Base-by-base conservation (phyloP, 2,113 vertebrate genomes). In the Pelecanus crispus region DNA sequence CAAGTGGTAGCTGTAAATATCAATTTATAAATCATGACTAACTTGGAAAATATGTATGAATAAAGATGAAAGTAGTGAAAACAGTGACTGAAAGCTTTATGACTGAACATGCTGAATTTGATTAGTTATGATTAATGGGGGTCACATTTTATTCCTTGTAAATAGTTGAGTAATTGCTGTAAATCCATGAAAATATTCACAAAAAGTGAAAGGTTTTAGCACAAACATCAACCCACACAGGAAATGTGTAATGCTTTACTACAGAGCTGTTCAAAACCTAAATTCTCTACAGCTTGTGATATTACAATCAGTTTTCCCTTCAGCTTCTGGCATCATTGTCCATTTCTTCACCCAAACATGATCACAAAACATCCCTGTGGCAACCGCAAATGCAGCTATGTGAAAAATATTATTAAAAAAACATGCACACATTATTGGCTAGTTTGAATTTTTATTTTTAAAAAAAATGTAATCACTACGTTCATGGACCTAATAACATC, bases 91-190 rank as follows among this genome's bases (percentile, higher is more conserved):
- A 92, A 93, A 90, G 74, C 86, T 96, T 96, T 93, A 95, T 88
- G 93, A 95, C 58, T 62, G 70, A 88, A 94, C 58, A 90, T 47
- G 67, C 38, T 90, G 79, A 93, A 95, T 83, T 77, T 90, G 88
- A 95, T 42, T 83, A 67, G 67, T 44, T 90, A 83, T 90, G 95
- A 96, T 96, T 93, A 94, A 96, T 88, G n/a, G 21, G 66, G 92
- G 81, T 93, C 79, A 90, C 36, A 86, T 93, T 88, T 93, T 92
- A 58, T 94, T 88, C 88, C 92, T 93, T 86, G 88, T 95, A 96
- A 96, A 96, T 92, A 95, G 92, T 50, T 94, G 67, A 81, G 88
- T 94, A 96, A 95, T 95, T 91, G 86, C 50, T 94, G 85, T 90
- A 96, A 92, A 92, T 93, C 82, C 65, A 77, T 71, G 63, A 88